A percentile compares a stretch with the other conserved stretches of the same genome.
Conservation (phyloP, 2,113 vertebrate species). For the Furnarius figulus region DNA sequence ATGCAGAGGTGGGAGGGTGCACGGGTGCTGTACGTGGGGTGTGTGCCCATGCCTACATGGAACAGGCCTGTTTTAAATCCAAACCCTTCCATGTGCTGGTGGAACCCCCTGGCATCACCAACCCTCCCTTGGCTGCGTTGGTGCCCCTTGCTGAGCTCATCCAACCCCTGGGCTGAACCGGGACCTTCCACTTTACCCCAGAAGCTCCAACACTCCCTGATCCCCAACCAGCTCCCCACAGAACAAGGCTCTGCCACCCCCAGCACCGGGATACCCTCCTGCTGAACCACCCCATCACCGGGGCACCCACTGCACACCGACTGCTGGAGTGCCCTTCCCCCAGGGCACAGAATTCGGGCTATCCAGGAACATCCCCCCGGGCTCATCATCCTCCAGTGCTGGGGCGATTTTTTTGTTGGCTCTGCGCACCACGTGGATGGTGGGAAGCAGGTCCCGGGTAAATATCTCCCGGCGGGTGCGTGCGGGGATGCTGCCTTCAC, state of each 20-base stretch:
- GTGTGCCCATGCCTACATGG: accelerated
- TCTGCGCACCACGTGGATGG: background rate
- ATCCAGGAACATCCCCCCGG: background rate
- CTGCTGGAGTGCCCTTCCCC: accelerated
- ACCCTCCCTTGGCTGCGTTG: accelerated
- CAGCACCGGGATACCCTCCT: accelerated
- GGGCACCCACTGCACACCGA: accelerated
- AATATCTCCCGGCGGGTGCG: constrained; percentile 26
- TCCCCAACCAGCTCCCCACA: background rate
- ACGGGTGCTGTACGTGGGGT: accelerated
- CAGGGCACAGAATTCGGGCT: background rate
- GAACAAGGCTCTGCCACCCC: background rate
- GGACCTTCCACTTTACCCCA: background rate
- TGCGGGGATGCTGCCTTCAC: constrained; percentile 38
- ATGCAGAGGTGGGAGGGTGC: background rate
- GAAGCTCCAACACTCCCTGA: background rate
- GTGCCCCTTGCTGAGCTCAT: background rate
- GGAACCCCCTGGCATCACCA: accelerated
- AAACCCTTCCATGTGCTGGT: accelerated
- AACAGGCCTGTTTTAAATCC: background rate
- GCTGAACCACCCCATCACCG: accelerated
- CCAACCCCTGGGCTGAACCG: background rate
- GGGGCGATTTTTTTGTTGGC: background rate
- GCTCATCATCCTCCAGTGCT: background rate
- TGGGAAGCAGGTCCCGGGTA: constrained; percentile 17